Base-by-base conservation (phyloP, 1,140 invertebrate species). In the Zophobas morio region DNA sequence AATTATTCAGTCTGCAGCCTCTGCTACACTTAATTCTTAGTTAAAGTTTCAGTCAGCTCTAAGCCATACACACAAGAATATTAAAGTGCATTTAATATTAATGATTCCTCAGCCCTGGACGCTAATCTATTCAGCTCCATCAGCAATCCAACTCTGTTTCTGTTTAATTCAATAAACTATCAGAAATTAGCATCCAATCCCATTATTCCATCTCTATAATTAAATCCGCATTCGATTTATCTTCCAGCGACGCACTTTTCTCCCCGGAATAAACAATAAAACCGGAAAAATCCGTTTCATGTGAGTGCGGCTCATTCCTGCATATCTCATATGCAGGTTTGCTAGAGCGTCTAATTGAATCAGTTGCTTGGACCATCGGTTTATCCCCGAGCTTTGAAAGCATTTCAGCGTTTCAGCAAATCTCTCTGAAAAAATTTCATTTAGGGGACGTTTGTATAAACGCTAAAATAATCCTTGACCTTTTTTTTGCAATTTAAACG, bases 71-170 rank as follows among this genome's bases (percentile, higher is more conserved):
- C 60, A 66, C 60, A 66, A 66, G 60, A 66, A 66, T 66, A 66
- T 66, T 66, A 66, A 66, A 66, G 60, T 66, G 39, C 60, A 66
- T 66, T 66, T 40, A 66, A 66, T 66, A 66, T 66, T 66, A 66
- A 66, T 36, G 60, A 66, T 47, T 42, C 60, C n/a, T 20, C 37
- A 51, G 60, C 33, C 33, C 37, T 42, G 60, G 60, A 66, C 60
- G 35, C 56, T 46, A 66, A 66, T 66, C 60, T 66, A 66, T 66
- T 66, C 60, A 42, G 39, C 60, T 60, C 35, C 56, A 60, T 60
- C 56, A 60, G 56, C 37, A 66, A 66, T 66, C 60, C 60, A 36
- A 66, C 60, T 33, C 39, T 2, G 60, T 66, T 60, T 39, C 56
- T 36, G 6, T 60, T 6, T 42, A 39, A 63, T 63, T 63, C 36